Conservation (phyloP, 2,888 invertebrate genomes). For the Stenurella melanura region DNA sequence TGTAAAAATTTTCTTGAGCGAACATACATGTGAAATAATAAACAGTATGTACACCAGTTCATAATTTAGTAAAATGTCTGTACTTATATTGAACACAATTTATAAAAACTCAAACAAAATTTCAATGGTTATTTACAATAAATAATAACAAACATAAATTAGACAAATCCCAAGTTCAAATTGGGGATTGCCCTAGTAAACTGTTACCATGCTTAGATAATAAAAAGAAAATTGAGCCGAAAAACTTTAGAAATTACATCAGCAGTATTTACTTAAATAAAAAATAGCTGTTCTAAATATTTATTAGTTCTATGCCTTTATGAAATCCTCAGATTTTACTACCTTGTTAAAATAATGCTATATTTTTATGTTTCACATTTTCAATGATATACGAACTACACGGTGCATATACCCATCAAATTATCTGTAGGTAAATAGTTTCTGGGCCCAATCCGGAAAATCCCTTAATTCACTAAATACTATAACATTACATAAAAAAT, state of each 20-base stretch:
- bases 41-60: slow-evolving; percentile 57
- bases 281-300: not conserved
- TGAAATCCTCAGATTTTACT: not conserved
- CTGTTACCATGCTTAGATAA: too few species aligned
- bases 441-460: not conserved
- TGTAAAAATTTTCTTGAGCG: slow-evolving; percentile 53
- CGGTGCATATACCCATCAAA: not conserved
- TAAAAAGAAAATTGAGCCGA: slow-evolving; percentile 10
- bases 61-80: slow-evolving; percentile 38
- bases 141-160: not conserved
- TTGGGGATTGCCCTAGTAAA: too few species aligned
- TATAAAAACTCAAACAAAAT: slow-evolving; percentile 37
- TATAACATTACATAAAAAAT: not conserved
- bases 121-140: not conserved
- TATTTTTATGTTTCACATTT: not conserved
- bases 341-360: not conserved
- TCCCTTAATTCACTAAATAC: too few species aligned
- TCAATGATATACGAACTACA: not conserved
- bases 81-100: slow-evolving; percentile 42
- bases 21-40: slow-evolving; percentile 57
- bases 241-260: not conserved
- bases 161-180: too few species aligned
- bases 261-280: not conserved
- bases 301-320: not conserved
- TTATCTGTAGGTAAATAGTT: not conserved